Conservation (phyloP, 37 sponge, comb jelly and placozoan species). For the Corticium candelabrum region DNA sequence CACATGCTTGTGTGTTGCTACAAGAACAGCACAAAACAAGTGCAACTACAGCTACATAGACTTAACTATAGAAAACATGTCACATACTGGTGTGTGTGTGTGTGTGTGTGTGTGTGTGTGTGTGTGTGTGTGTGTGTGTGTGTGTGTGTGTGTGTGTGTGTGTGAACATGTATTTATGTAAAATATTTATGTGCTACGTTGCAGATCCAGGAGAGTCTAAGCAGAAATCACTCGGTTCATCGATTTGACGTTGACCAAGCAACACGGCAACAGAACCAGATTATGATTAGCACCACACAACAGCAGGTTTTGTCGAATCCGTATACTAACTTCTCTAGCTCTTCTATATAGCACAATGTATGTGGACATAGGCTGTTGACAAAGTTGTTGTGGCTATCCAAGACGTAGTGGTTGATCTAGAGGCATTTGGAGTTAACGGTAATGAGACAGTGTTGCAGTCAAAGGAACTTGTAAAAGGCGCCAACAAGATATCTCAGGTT, state of each 20-base stretch:
- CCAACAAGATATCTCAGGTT: background rate
- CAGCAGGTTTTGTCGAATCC: background rate
- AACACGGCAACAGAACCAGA: background rate
- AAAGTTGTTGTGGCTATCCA: background rate
- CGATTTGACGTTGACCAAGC: background rate
- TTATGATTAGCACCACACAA: background rate
- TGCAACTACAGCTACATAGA: no score
- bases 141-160: no score
- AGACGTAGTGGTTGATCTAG: background rate
- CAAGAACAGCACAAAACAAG: no score
- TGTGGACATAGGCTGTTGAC: background rate
- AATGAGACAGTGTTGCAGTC: background rate
- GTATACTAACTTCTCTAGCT: no score
- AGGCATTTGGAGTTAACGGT: background rate
- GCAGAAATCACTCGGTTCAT: background rate
- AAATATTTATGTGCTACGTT: background rate
- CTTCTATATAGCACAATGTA: no score
- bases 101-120: no score
- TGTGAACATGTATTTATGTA: no score
- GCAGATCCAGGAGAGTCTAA: background rate
- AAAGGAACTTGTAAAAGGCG: background rate
- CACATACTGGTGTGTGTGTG: no score
- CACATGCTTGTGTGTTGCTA: no score
- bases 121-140: no score
- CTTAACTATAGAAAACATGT: no score